A percentile compares a stretch with the other conserved stretches of the same genome.
Evolutionary conservation across 2,888 invertebrate species (phyloP).

Genomic region (Cosmia pyralina): DNA sequence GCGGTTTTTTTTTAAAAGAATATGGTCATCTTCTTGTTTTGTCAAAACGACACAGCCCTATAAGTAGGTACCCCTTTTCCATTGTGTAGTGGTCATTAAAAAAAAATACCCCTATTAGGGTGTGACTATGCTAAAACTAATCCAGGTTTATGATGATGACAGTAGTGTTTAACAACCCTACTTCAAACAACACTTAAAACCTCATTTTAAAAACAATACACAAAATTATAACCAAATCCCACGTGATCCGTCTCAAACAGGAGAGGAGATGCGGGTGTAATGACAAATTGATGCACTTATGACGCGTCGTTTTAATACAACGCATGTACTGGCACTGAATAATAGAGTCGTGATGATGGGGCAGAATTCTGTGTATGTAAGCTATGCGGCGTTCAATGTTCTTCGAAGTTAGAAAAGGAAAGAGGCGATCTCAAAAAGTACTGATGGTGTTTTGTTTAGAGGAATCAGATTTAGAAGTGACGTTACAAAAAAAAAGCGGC

Average conservation of each 20-base stretch:
- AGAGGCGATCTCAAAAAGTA: not conserved
- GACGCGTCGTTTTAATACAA: constrained; percentile 71
- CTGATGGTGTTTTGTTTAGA: constrained; percentile 20
- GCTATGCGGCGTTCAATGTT: constrained; percentile 37
- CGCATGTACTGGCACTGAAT: constrained; percentile 83
- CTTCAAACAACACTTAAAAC: not conserved
- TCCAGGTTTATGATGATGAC: not conserved
- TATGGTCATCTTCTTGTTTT: not conserved
- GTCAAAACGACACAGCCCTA: not conserved
- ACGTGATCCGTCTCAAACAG: constrained; percentile 63
- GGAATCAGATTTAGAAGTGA: not conserved
- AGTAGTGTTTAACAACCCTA: not conserved
- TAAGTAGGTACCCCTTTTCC: not conserved
- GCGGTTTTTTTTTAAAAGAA: too few relatives aligned
- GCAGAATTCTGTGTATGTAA: constrained; percentile 69
- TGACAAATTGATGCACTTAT: constrained; percentile 83
- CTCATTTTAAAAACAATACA: constrained; percentile 40
- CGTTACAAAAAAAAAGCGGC: too few relatives aligned
- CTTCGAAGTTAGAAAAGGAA: constrained; percentile 31
- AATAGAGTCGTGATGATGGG: constrained; percentile 81
- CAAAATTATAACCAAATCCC: constrained; percentile 40
- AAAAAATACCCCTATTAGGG: not conserved
- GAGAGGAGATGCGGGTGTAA: constrained; percentile 81
- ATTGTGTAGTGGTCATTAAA: too few relatives aligned
- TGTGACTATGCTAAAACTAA: not conserved